A percentile compares a stretch with the other conserved stretches of the same genome.
These are phyloP conservation scores for Hypocryptadius cinnamomeus DNA, from an alignment of 2,113 vertebrate species.

Conservation along the genomic window DNA sequence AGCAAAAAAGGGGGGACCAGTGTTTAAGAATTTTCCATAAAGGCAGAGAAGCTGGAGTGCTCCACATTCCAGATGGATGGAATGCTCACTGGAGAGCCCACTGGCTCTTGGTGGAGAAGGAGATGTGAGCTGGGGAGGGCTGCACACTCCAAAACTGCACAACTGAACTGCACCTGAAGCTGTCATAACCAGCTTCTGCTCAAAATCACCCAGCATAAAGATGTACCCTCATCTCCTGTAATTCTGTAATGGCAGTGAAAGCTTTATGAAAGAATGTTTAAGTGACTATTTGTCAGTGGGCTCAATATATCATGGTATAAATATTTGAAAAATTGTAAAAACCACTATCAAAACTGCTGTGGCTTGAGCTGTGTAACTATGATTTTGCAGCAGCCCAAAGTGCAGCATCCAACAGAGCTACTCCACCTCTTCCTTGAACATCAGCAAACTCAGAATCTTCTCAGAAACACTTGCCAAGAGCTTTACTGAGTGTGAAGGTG, in stretches of 20 bases:
- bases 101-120: background rate
- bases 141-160: background rate
- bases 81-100: background rate
- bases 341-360: background rate
- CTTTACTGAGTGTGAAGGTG: background rate
- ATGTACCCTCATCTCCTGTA: background rate
- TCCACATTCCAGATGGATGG: background rate
- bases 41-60: background rate
- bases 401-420: background rate
- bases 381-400: background rate
- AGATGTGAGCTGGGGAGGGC: background rate
- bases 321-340: background rate
- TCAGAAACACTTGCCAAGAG: background rate
- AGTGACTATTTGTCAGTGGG: background rate
- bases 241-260: background rate
- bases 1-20: background rate
- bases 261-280: background rate
- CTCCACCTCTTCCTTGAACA: background rate
- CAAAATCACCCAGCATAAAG: rapidly evolving
- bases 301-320: background rate
- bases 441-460: background rate
- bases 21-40: background rate
- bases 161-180: background rate
- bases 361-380: background rate
- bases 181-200: background rate